Conservation (phyloP, 1,140 invertebrate species). For the Magallana gigas region DNA sequence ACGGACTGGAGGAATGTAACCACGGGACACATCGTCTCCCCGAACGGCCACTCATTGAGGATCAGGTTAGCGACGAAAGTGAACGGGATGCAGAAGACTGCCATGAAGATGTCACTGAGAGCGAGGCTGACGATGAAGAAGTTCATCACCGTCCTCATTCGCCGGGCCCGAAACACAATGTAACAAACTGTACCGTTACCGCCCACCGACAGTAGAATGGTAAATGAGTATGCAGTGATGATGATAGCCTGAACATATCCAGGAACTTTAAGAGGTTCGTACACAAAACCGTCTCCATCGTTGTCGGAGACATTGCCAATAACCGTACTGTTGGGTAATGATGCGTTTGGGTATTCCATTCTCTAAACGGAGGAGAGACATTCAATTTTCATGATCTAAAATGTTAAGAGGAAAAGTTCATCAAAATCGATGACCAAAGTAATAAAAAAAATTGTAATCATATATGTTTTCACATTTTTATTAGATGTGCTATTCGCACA, state of each 20-base stretch:
- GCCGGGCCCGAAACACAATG: conserved; percentile 89
- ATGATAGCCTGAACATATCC: conserved; percentile 68
- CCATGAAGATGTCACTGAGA: conserved; percentile 96
- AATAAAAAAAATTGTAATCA: too few relatives aligned
- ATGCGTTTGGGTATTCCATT: background rate
- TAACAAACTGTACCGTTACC: conserved; percentile 94
- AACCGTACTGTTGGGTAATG: conserved; percentile 4
- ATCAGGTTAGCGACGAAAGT: conserved; percentile 93
- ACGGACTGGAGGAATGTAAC: conserved; percentile 93
- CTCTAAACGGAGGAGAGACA: background rate
- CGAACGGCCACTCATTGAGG: conserved; percentile 94
- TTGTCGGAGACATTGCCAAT: background rate
- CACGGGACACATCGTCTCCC: conserved; percentile 91
- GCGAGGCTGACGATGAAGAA: conserved; percentile 98
- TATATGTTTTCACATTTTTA: too few relatives aligned
- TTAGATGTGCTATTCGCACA: too few relatives aligned
- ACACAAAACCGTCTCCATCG: background rate
- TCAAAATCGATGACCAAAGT: too few relatives aligned
- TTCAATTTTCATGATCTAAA: conserved; percentile 6
- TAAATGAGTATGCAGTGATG: conserved; percentile 72
- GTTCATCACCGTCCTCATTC: conserved; percentile 96
- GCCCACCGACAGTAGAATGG: conserved; percentile 81
- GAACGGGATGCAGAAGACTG: conserved; percentile 95
- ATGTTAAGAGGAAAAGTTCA: background rate
- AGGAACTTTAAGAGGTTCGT: conserved; percentile 53